Evolutionary conservation across 2,888 invertebrate genomes (phyloP).

Genomic region (Deilephila elpenor): DNA sequence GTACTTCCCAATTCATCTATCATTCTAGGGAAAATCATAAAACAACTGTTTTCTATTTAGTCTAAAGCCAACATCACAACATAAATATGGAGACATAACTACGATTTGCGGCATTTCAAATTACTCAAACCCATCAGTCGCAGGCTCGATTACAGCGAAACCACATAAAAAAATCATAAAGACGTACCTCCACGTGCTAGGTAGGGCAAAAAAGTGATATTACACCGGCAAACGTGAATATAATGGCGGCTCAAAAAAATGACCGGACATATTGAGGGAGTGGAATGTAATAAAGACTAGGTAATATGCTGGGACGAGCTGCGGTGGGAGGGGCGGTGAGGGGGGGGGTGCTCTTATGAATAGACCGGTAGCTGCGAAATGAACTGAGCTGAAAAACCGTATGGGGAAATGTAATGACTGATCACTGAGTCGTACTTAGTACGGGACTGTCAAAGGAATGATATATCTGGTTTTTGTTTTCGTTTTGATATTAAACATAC

Average conservation of each 20-base stretch:
- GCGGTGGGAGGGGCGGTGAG: neutral
- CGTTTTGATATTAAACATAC: too few species aligned
- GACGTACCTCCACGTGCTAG: conserved; percentile 11
- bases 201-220: conserved; percentile 53
- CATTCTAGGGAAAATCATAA: too few species aligned
- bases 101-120: too few species aligned
- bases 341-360: conserved; percentile 27
- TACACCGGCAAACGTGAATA: conserved; percentile 48
- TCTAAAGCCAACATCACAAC: too few species aligned
- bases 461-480: neutral
- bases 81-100: too few species aligned
- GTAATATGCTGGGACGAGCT: conserved; percentile 37
- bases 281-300: conserved; percentile 57
- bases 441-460: neutral
- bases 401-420: conserved; percentile 12
- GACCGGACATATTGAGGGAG: conserved; percentile 50
- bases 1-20: too few species aligned
- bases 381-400: conserved; percentile 22
- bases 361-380: conserved; percentile 28
- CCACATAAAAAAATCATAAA: conserved; percentile 1
- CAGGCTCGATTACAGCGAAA: neutral
- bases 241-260: conserved; percentile 53
- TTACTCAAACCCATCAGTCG: too few species aligned
- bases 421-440: neutral
- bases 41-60: too few species aligned